Conservation (phyloP, 2,797 vertebrate species). For the Chaetodon trifasciatus region DNA sequence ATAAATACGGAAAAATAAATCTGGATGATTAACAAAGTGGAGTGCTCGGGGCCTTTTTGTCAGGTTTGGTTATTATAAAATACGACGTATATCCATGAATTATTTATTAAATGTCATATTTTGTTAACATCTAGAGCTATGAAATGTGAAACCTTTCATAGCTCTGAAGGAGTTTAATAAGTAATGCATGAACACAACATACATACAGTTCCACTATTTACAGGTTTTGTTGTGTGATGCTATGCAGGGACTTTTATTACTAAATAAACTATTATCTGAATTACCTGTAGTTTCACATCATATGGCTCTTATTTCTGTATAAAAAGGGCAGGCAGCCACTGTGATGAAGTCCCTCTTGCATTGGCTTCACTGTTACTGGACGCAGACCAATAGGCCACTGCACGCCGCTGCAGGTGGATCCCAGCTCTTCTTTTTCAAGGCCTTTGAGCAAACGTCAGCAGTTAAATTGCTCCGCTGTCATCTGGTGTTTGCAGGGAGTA, state of each 20-base stretch:
- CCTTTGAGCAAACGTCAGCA: slow-evolving; percentile 49
- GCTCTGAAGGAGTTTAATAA: background rate
- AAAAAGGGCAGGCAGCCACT: background rate
- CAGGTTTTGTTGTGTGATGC: no score
- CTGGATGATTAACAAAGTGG: slow-evolving; percentile 11
- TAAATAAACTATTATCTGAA: background rate
- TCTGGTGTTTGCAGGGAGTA: slow-evolving; percentile 19
- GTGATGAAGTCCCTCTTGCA: background rate
- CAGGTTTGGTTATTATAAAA: slow-evolving; percentile 24
- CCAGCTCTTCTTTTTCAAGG: slow-evolving; percentile 29
- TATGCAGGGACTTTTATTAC: background rate
- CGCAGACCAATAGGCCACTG: slow-evolving; percentile 18
- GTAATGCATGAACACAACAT: background rate
- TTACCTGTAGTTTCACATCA: slow-evolving; percentile 13
- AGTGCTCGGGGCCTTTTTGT: slow-evolving; percentile 33
- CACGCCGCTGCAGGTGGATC: slow-evolving; percentile 65
- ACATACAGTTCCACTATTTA: background rate
- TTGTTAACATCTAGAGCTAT: background rate
- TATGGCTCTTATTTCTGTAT: background rate
- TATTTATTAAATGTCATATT: slow-evolving; percentile 20
- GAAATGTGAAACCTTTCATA: slow-evolving; percentile 8
- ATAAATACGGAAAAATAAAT: slow-evolving; percentile 29
- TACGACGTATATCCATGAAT: slow-evolving; percentile 28
- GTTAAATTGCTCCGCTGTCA: slow-evolving; percentile 6
- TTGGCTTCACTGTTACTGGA: slow-evolving; percentile 10